Evolutionary conservation across 2,113 vertebrate species (phyloP).

Genomic region (Theristicus caerulescens): DNA sequence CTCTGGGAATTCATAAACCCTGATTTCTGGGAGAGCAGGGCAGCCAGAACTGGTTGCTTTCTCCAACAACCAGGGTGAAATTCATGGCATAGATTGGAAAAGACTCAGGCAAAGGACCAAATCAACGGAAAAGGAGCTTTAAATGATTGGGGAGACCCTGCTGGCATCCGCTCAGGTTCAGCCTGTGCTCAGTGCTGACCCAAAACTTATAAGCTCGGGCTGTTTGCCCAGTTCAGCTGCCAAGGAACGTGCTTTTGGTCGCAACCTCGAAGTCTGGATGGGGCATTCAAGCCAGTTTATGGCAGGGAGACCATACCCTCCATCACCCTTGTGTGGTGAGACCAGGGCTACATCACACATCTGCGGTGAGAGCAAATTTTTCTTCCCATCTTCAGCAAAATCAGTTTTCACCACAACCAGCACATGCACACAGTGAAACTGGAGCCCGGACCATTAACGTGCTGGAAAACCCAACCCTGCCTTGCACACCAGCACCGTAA

Average conservation of each 20-base stretch:
- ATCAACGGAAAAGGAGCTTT: background rate
- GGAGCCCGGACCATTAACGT: background rate
- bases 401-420: background rate
- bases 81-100: background rate
- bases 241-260: background rate
- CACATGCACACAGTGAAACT: background rate
- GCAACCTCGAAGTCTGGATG: background rate
- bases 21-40: background rate
- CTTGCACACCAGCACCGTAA: background rate
- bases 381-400: background rate
- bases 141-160: background rate
- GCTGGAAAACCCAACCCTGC: background rate
- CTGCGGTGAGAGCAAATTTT: background rate
- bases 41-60: background rate
- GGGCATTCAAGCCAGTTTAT: background rate
- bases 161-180: background rate
- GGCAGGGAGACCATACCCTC: background rate
- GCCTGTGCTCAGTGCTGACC: background rate
- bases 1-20: background rate
- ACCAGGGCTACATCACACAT: accelerated
- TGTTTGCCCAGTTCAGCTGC: background rate
- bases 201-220: background rate
- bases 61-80: background rate
- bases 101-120: background rate
- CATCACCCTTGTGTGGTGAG: background rate